Base-by-base conservation (phyloP, 2,888 invertebrate genomes). In the Cyrtodaria siliqua region DNA sequence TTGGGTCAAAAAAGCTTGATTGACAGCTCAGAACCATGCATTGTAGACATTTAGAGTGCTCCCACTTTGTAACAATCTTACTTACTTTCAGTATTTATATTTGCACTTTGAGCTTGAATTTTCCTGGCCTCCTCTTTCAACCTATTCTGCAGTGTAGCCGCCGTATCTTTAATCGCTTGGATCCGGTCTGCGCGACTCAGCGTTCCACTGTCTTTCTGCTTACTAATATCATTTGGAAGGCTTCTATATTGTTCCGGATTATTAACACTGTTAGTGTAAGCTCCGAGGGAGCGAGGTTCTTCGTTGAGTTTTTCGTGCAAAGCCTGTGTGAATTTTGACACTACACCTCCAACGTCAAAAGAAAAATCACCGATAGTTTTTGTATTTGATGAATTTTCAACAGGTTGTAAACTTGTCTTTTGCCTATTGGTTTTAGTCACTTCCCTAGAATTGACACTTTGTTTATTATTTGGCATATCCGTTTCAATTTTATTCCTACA, bases 111-210 rank as follows among this genome's bases (percentile, higher is more conserved):
- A 53, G 74, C 78, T 42, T 81, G 78, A 27, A 88, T 69, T 68
- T 85, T 83, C 59, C 80, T 73, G 3, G 83, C 74, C 59, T 88
- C 87, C 16, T 74, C 83, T 24, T 86, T 84, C 18, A 91, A 79
- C 33, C 88, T 67, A 63, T 71, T 87, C 72, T 88, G 87, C 50
- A 91, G 70, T 14, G 87, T 87, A 14, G 84, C 75, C 6, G 90
- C 88, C 4, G 89, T 89, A 24, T 87, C 85, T 38, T 87, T 87
- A 27, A 91, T 84, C 0, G 88, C 89, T 63, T 87, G 82, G 38
- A 90, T 88, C 6, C 90, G 76, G 20, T 90, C 87, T 8, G 84
- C 86, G 33, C 84, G 75, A 18, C 85, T 85, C 50, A 73, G 42
- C 29, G 62, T 50, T 2, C 62, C 63, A 8, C 78, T 75, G 20